Base-by-base conservation (phyloP, 1,140 invertebrate species). In the Scylla paramamosain region DNA sequence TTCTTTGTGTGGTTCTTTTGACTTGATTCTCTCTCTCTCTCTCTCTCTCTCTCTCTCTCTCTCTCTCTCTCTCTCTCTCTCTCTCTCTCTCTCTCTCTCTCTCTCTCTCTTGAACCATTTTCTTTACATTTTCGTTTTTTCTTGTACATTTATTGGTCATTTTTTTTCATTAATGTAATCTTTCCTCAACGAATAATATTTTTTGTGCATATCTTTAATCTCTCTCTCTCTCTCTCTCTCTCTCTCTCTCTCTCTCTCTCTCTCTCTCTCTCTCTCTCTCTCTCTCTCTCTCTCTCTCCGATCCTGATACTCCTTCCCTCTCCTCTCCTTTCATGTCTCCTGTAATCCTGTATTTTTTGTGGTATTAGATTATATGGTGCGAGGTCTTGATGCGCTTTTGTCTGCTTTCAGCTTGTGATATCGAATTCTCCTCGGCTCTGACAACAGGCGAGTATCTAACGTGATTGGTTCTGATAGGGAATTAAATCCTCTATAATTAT, bases 341-440 rank as follows among this genome's bases (percentile, higher is more conserved):
- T 88, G 14, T 88, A 46, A 88, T 45, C 45, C 45, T 88, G 16
- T 88, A n/a, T 88, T 88, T 88, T 88, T 88, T 88, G 86, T 88
- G 28, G 31, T 88, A 8, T 77, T 77, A 20, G 67, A 77, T n/a
- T 12, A 77, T 77, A 77, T 20, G 8, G 67, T 77, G 20, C 25
- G 67, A n/a, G 67, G 67, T 77, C 48, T 91, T 92, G 67, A 92
- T 83, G 67, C 14, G 16, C 31, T 59, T 92, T 92, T 92, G 67
- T 92, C 83, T 92, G 39, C n/a, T 92, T 92, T 92, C 91, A 92
- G 91, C 59, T 83, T 92, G 91, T 92, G 91, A 92, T 39, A 92
- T 92, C 91, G 91, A 92, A 45, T 92, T 92, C 91, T 92, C 91
- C 77, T 28, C 91, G 29, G 48, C 91, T 7, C 59, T 82, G 12